Conservation (phyloP, 2,797 vertebrate species). For the Micropoecilia bifurca region DNA sequence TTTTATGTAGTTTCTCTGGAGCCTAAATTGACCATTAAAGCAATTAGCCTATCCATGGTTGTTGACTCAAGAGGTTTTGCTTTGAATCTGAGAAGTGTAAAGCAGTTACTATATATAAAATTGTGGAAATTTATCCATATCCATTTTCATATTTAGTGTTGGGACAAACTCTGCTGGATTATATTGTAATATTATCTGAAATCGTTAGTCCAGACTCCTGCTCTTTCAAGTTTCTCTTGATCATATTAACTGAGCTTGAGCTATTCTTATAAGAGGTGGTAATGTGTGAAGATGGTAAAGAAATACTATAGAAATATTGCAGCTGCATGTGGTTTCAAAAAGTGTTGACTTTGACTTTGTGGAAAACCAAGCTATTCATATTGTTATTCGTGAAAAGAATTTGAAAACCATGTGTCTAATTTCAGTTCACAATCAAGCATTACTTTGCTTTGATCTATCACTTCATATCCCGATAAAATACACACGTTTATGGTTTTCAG, state of each 20-base stretch:
- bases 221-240: background rate
- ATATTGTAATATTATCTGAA: background rate
- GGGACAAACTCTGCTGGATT: background rate
- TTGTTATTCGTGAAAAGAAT: background rate
- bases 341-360: background rate
- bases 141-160: background rate
- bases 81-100: background rate
- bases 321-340: background rate
- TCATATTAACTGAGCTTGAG: background rate
- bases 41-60: background rate
- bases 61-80: background rate
- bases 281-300: background rate
- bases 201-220: background rate
- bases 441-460: background rate
- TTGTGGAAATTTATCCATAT: background rate
- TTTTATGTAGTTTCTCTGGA: background rate
- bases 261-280: background rate
- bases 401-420: background rate
- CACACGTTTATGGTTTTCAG: background rate
- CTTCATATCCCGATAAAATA: background rate
- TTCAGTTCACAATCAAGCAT: background rate
- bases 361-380: background rate
- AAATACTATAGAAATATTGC: background rate
- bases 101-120: background rate
- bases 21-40: background rate